Evolutionary conservation across 2,113 vertebrate species (phyloP), one percentile per base, ranked within the genome.

Genomic region (Zosterops lateralis): DNA sequence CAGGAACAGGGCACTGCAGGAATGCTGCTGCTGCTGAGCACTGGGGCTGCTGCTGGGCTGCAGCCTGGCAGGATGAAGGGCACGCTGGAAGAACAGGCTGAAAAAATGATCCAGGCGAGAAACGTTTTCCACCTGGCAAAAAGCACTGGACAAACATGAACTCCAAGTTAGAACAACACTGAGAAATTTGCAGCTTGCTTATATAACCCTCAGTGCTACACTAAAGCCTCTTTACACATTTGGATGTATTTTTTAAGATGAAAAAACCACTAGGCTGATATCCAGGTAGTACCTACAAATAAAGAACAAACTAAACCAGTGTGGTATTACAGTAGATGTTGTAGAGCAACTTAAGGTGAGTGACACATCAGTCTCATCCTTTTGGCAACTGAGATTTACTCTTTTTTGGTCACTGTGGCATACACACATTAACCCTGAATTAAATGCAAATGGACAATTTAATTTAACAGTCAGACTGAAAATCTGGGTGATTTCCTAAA

Each of bases 91-190:
- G 97, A 99, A 98, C 93, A 99, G 97, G 97, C 96, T 98, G 98
- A 99, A 99, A 97, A 99, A 99, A 70, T 98, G 98, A 98, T 99
- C 99, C 98, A 99, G 93, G 48, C 97, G 97, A 84, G 98, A 97
- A 75, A 87, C 72, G 20, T 99, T 98, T 91, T 99, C 98, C 38
- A 62, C 86, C 94, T 98, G 97, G 95, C 98, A 98, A 95, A 99
- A 99, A 44, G 99, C 99, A 86, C 99, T 99, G 97, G 71, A 96
- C 84, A 96, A 97, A 95, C 47, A 96, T 91, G 95, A 97, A 96
- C 42, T 68, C 25, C 50, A 34, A 94, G 93, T 97, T 93, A 97
- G 90, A 93, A 94, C 36, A 90, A 89, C 73, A 89, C 8, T 3
- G 4, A 82, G 86, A 84, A 86, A 71, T 42, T 15, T 56, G 21